Evolutionary conservation across 2,888 invertebrate genomes (phyloP).

Genomic region (Tetranychus truncatus): DNA sequence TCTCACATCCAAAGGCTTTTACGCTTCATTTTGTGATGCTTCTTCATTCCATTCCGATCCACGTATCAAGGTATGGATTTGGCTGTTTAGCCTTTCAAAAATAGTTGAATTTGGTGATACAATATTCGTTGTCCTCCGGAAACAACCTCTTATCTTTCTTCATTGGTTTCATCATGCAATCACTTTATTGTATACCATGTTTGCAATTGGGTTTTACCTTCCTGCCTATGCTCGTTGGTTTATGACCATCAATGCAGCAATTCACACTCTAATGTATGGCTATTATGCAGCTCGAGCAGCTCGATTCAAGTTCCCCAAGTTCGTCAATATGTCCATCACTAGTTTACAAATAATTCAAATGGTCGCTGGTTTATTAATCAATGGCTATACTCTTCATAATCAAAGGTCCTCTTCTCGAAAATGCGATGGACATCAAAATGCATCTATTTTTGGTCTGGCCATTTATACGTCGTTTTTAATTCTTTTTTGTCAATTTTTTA

Average conservation of each 20-base stretch:
- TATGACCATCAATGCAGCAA: neutral
- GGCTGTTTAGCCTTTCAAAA: neutral
- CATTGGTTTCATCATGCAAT: conserved; percentile 6
- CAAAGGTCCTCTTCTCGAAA: neutral
- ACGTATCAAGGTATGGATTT: neutral
- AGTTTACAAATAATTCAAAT: conserved; percentile 4
- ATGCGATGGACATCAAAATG: conserved; percentile 3
- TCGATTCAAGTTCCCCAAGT: neutral
- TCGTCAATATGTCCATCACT: neutral
- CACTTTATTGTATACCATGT: neutral
- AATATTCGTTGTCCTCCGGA: neutral
- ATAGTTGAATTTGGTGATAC: conserved; percentile 8
- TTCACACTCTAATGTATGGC: conserved; percentile 4
- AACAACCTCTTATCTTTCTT: neutral
- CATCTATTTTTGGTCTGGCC: neutral
- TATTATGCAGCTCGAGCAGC: neutral
- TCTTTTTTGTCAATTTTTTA: neutral
- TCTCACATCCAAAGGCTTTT: neutral
- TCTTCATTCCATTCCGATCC: neutral
- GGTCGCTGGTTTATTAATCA: neutral
- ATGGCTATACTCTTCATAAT: neutral
- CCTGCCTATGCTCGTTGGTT: conserved; percentile 8
- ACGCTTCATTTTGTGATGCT: conserved; percentile 1
- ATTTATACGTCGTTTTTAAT: conserved; percentile 3
- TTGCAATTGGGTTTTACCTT: neutral